Evolutionary conservation across 2,113 vertebrate genomes (phyloP).

Genomic region (Poicephalus gulielmi): DNA sequence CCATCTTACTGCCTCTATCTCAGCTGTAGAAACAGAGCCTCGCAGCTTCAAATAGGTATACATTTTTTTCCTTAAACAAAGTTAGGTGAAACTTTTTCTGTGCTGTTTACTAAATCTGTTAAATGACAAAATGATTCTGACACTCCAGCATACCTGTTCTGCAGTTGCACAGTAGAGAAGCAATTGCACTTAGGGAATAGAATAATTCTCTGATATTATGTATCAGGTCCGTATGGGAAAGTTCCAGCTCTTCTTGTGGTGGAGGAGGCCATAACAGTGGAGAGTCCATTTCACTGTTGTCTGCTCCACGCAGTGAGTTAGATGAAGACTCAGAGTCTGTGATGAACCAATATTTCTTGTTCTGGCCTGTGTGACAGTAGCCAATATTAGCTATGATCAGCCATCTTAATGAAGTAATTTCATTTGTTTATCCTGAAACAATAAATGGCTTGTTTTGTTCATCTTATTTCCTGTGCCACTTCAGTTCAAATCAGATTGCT

Average conservation of each 20-base stretch:
- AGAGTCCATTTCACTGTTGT: not conserved
- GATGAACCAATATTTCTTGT: not conserved
- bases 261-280: not conserved
- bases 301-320: not conserved
- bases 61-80: not conserved
- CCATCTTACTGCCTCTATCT: not conserved
- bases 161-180: not conserved
- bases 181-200: not conserved
- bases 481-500: not conserved
- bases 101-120: not conserved
- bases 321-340: not conserved
- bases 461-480: not conserved
- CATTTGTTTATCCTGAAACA: not conserved
- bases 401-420: not conserved
- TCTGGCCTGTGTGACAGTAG: accelerated
- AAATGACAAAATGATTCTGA: not conserved
- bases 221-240: not conserved
- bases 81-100: not conserved
- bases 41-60: not conserved
- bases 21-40: not conserved
- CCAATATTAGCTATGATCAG: not conserved
- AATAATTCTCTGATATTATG: not conserved
- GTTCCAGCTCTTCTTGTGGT: not conserved
- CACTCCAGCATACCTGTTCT: not conserved
- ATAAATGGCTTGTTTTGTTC: not conserved